Percentiles rank a stretch among this genome's conserved stretches.
These are phyloP conservation scores for Myopa tessellatipennis DNA, from an alignment of 2,888 invertebrate species.

Conservation along the genomic window DNA sequence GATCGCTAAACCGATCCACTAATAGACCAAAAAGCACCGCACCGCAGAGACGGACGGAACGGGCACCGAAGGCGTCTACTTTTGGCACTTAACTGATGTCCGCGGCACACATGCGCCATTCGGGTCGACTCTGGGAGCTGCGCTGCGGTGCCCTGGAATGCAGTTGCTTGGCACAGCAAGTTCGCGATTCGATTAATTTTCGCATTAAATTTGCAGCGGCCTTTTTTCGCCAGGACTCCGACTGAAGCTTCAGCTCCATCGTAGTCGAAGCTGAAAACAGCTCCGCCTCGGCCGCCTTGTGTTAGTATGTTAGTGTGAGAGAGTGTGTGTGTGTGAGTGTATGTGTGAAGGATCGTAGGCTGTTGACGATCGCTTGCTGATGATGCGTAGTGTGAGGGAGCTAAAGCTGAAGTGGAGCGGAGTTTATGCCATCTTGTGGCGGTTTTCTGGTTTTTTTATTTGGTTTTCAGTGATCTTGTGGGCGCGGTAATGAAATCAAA, in stretches of 20 bases:
- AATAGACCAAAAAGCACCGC: not conserved
- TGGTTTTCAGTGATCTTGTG: constrained; percentile 51
- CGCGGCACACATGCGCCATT: constrained; percentile 3
- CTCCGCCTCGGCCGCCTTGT: constrained; percentile 54
- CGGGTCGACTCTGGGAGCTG: not conserved
- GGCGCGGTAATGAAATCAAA: constrained; percentile 69
- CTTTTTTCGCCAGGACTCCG: constrained; percentile 42
- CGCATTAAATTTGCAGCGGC: constrained; percentile 58
- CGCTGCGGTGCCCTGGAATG: constrained; percentile 9
- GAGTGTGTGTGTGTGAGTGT: not conserved
- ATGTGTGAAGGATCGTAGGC: constrained; percentile 24
- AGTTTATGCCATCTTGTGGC: constrained; percentile 33
- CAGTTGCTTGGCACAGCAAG: constrained; percentile 46
- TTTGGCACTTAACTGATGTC: constrained; percentile 46
- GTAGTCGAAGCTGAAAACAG: constrained; percentile 50
- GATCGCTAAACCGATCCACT: constrained; percentile 1
- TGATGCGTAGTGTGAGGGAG: constrained; percentile 35
- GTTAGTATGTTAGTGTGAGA: not conserved
- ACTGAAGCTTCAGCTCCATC: not conserved
- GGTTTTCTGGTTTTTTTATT: constrained; percentile 1
- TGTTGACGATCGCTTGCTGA: constrained; percentile 19
- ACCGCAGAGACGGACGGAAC: constrained; percentile 7
- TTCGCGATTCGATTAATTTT: constrained; percentile 66
- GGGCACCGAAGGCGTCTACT: constrained; percentile 56
- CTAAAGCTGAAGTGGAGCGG: constrained; percentile 21